phyloP scores from a whole-genome alignment of 2,797 vertebrate species.

The Enteromius argenteus region DNA sequence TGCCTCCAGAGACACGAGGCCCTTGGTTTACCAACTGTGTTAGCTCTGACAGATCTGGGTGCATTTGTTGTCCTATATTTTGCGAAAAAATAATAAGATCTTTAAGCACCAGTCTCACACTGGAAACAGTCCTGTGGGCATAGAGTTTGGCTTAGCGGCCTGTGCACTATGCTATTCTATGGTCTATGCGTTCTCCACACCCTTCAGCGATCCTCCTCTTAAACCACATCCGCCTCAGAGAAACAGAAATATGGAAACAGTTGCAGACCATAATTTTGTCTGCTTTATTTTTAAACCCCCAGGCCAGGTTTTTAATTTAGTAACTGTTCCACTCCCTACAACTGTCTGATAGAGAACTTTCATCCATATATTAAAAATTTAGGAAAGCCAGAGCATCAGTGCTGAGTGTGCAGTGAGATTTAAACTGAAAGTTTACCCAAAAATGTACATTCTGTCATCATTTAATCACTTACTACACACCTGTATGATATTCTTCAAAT shows the following conservation, averaged over 20 bases:
- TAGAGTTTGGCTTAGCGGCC: slow-evolving; percentile 19
- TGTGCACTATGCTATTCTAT: slow-evolving; percentile 9
- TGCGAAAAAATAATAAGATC: background rate
- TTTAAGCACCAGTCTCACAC: background rate
- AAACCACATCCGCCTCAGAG: slow-evolving; percentile 55
- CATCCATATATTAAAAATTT: slow-evolving; percentile 14
- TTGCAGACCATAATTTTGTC: slow-evolving; percentile 57
- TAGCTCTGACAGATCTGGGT: slow-evolving; percentile 28
- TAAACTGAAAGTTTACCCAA: background rate
- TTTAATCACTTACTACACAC: background rate
- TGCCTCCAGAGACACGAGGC: slow-evolving; percentile 20
- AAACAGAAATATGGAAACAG: slow-evolving; percentile 47
- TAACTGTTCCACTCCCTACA: slow-evolving; percentile 45
- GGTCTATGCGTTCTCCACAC: slow-evolving; percentile 34
- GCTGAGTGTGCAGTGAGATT: background rate
- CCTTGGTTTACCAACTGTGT: background rate
- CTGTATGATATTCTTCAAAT: background rate
- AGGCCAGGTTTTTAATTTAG: slow-evolving; percentile 52
- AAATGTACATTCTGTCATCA: background rate
- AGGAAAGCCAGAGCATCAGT: background rate
- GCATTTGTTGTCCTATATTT: slow-evolving; percentile 26
- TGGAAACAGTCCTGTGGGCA: slow-evolving; percentile 19
- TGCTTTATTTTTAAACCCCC: slow-evolving; percentile 56
- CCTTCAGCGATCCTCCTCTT: slow-evolving; percentile 32
- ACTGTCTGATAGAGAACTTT: slow-evolving; percentile 19